Base-by-base conservation (phyloP, 2,797 vertebrate species). In the Oreochromis mossambicus region DNA sequence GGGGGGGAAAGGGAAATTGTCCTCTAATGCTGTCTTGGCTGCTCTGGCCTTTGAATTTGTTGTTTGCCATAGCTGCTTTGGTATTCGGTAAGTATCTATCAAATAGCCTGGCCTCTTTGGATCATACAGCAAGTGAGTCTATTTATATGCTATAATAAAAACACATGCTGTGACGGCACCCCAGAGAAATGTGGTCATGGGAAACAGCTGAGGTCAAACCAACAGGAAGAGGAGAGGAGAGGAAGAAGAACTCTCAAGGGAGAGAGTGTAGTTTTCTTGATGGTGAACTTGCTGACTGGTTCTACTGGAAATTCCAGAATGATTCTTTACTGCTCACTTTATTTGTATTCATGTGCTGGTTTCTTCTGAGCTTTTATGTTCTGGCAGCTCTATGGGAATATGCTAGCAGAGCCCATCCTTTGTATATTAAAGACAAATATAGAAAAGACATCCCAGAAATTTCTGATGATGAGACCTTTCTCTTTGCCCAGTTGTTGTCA, bases 151-250 rank as follows among this genome's bases (percentile, higher is more conserved):
- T 54, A 29, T 82, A 79, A 79, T 81, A 85, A 89, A 83, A 87
- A 82, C 86, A 34, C 80, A 80, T 75, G 79, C 79, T 87, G 83
- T 79, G 82, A 90, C 41, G 1, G 56, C 8, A 9, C 91, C 88
- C 86, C 24, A 17, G 90, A 87, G 92, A 91, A 75, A 86, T 88
- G 91, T 88, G 93, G 92, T 93, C 94, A 88, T 95, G 94, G 91
- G 94, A 95, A 95, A 92, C 73, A 79, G 77, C 75, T 58, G 83
- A 91, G 94, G 94, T 95, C 93, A 93, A 87, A 83, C 43, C 87
- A 81, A 87, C 83, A 85, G 89, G 90, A 92, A 93, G 87, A 86
- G 12, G 34, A 76, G 73, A 82, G 41, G 77, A 86, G 85, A 80
- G 79, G 91, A 93, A 90, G 87, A 80, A 61, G 76, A 79, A 78